Base-by-base conservation (phyloP, 2,113 vertebrate genomes). In the Genyomyrus donnyi region DNA sequence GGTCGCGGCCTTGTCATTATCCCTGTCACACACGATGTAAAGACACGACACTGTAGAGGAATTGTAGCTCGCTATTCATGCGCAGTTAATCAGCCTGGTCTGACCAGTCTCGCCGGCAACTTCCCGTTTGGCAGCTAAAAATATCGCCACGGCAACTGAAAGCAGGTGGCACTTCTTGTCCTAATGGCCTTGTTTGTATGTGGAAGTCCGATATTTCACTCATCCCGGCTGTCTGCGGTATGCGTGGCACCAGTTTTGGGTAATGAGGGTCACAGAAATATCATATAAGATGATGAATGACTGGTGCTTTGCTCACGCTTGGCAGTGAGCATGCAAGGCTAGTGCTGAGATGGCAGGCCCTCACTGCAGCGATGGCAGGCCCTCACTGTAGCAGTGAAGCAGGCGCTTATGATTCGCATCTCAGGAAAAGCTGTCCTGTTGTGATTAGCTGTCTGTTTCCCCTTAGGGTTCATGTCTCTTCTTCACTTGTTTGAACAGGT, bases 131-230 rank as follows among this genome's bases (percentile, higher is more conserved):
- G 35, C 50, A 24, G 4, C 21, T 56, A 31, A 53, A 45, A 31
- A 84, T 84, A 89, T 27, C 27, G 45, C 27, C 8, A 88, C 46
- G n/a, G 45, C 88, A 89, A 21, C 15, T 17, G 1, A 35, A 56
- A 53, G 46, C 87, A 52, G 49, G 85, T 87, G 85, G 39, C 13
- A 56, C 5, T 21, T 27, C n/a, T 56, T 6, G 13, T 70, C 39
- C 8, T 39, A 70, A 42, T 27, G 52, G 11, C 24, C 0, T 46
- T 89, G 87, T 48, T 52, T 88, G 90, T 91, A 35, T 46, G 15
- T 52, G 90, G 90, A 90, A 92, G 87, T 93, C 91, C 91, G 92
- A 92, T 93, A 93, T 92, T 89, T 24, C 35, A 56, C 27, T 66
- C 45, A 5, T 3, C 0, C 35, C 1, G 0, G 74, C 31, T 80